A percentile compares a stretch with the other conserved stretches of the same genome.
Conservation (phyloP, 2,888 invertebrate genomes). For the Latheticus oryzae region DNA sequence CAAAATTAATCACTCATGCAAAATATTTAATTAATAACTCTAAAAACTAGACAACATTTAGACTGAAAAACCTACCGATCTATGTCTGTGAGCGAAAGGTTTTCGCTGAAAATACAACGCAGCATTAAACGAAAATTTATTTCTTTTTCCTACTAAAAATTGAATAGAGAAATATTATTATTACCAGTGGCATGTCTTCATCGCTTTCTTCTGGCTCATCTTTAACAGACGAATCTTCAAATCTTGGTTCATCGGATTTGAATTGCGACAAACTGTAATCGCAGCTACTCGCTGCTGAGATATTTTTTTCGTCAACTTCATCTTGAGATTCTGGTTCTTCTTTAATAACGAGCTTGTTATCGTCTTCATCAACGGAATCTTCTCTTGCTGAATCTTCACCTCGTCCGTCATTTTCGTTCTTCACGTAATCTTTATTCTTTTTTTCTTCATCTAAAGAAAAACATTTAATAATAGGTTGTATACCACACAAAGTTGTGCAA, state of each 20-base stretch:
- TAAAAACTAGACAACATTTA: slow-evolving; percentile 31
- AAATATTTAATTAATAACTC: slow-evolving; percentile 20
- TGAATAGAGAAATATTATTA: slow-evolving; percentile 46
- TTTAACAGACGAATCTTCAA: slow-evolving; percentile 47
- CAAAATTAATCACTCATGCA: not conserved
- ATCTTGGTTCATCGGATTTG: slow-evolving; percentile 66
- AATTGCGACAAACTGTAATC: slow-evolving; percentile 80
- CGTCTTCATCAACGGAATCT: slow-evolving; percentile 62
- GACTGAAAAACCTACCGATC: slow-evolving; percentile 50
- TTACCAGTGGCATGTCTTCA: slow-evolving; percentile 82
- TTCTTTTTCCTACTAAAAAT: slow-evolving; percentile 27
- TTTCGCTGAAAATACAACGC: slow-evolving; percentile 50
- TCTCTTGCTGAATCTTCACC: slow-evolving; percentile 53
- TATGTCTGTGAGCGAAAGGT: slow-evolving; percentile 52
- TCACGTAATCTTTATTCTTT: slow-evolving; percentile 24
- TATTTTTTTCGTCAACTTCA: slow-evolving; percentile 62
- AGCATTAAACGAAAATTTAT: slow-evolving; percentile 19
- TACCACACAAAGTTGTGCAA: no score
- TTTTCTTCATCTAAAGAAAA: slow-evolving; percentile 29
- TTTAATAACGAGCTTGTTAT: slow-evolving; percentile 64
- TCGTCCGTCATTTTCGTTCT: slow-evolving; percentile 25
- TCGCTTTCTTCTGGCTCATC: slow-evolving; percentile 61
- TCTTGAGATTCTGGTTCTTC: slow-evolving; percentile 57
- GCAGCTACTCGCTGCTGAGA: slow-evolving; percentile 75
- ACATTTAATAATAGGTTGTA: not conserved